Evolutionary conservation across 1,140 invertebrate species (phyloP).

Genomic region (Conopomorpha cramerella): DNA sequence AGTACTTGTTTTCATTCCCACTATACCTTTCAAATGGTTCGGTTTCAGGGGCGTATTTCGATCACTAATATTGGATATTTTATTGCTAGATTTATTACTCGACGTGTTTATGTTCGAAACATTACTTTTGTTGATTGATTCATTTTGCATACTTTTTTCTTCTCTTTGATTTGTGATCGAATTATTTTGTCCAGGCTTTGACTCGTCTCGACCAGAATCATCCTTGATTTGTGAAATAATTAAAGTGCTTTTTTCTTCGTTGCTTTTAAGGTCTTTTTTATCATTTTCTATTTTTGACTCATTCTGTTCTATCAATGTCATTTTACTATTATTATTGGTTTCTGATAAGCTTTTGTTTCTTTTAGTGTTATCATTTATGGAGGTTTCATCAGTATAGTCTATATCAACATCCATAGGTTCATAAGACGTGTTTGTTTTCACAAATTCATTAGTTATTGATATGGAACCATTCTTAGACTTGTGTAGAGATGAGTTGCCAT

Average conservation of each 20-base stretch:
- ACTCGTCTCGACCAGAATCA: too few relatives aligned
- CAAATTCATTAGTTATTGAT: too few relatives aligned
- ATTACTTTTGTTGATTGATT: conserved; percentile 22
- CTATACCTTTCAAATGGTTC: conserved; percentile 19
- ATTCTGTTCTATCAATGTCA: too few relatives aligned
- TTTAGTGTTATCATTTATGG: too few relatives aligned
- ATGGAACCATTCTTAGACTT: too few relatives aligned
- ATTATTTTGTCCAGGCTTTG: conserved; percentile 17
- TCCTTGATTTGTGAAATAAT: conserved; percentile 38
- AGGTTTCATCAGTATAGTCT: conserved; percentile 44
- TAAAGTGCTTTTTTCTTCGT: conserved; percentile 35
- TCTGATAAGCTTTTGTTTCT: too few relatives aligned
- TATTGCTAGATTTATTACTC: too few relatives aligned
- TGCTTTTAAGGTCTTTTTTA: too few relatives aligned
- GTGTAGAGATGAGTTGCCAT: too few relatives aligned
- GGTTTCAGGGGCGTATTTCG: conserved; percentile 31
- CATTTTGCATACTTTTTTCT: conserved; percentile 13
- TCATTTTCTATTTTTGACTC: too few relatives aligned
- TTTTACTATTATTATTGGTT: too few relatives aligned
- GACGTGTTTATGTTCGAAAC: conserved; percentile 29
- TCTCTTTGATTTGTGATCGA: conserved; percentile 20
- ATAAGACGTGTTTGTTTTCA: too few relatives aligned
- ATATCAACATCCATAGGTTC: conserved; percentile 52
- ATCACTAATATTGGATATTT: background rate
- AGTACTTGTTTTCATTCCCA: conserved; percentile 23